A percentile compares a stretch with the other conserved stretches of the same genome.
These are phyloP conservation scores for Stegodyphus mimosarum DNA, from an alignment of 1,140 invertebrate genomes.

Conservation along the genomic window DNA sequence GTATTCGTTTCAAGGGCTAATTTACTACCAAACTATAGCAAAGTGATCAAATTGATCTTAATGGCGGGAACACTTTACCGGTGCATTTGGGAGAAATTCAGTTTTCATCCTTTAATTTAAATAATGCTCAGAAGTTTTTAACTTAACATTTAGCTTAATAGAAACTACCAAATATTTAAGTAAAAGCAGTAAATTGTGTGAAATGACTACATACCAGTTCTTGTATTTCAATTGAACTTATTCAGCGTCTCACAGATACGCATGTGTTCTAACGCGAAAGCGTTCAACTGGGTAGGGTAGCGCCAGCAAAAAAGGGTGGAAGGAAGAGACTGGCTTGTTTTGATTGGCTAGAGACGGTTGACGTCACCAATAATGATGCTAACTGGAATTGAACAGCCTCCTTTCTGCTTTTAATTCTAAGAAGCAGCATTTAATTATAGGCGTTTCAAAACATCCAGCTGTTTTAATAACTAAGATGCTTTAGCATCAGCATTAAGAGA, in stretches of 20 bases:
- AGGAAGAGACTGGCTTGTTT: conserved; percentile 7
- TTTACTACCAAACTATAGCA: not conserved
- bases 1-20: not conserved
- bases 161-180: not conserved
- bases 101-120: not conserved
- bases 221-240: not conserved
- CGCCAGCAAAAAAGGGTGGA: conserved; percentile 41
- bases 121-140: not conserved
- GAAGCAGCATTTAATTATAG: too few relatives aligned
- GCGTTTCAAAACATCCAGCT: too few relatives aligned
- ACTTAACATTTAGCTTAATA: not conserved
- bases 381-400: not conserved
- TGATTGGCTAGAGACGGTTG: conserved; percentile 34
- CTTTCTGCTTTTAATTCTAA: too few relatives aligned
- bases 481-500: too few relatives aligned
- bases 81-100: conserved; percentile 13
- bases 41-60: not conserved
- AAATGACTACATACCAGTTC: conserved; percentile 8
- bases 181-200: not conserved
- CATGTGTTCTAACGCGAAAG: conserved; percentile 35
- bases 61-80: conserved; percentile 37
- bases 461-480: too few relatives aligned
- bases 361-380: conserved; percentile 35
- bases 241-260: conserved; percentile 3
- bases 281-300: conserved; percentile 3